Evolutionary conservation across 1,140 invertebrate genomes (phyloP).

Genomic region (Campodea augens): DNA sequence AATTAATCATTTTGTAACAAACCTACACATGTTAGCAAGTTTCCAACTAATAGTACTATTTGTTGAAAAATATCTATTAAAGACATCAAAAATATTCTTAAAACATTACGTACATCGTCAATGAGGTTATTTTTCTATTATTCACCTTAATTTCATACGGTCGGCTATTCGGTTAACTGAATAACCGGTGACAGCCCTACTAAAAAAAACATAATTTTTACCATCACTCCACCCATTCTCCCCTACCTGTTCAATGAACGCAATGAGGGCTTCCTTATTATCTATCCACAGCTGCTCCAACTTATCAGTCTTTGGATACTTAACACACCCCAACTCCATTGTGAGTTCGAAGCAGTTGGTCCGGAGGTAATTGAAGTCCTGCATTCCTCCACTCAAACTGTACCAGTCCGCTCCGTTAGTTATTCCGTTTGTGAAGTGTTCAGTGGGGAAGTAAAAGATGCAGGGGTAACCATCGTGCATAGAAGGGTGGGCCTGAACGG

Average conservation of each 20-base stretch:
- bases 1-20: too few relatives aligned
- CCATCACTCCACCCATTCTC: too few relatives aligned
- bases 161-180: too few relatives aligned
- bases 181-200: too few relatives aligned
- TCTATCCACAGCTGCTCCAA: conserved; percentile 69
- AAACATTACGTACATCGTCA: too few relatives aligned
- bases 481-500: conserved; percentile 52
- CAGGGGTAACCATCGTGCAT: conserved; percentile 65
- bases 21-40: too few relatives aligned
- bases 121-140: too few relatives aligned
- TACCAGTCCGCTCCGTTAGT: conserved; percentile 91
- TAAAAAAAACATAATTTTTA: too few relatives aligned
- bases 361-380: conserved; percentile 91
- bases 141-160: too few relatives aligned
- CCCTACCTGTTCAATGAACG: conserved; percentile 73
- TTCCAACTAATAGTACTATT: too few relatives aligned
- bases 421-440: conserved; percentile 61
- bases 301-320: conserved; percentile 58
- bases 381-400: conserved; percentile 78
- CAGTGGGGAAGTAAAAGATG: conserved; percentile 33
- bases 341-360: conserved; percentile 90
- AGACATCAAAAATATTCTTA: too few relatives aligned
- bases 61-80: too few relatives aligned
- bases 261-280: conserved; percentile 64
- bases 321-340: conserved; percentile 81